Conservation (phyloP, 1,140 invertebrate species). For the Drosophila jambulina region DNA sequence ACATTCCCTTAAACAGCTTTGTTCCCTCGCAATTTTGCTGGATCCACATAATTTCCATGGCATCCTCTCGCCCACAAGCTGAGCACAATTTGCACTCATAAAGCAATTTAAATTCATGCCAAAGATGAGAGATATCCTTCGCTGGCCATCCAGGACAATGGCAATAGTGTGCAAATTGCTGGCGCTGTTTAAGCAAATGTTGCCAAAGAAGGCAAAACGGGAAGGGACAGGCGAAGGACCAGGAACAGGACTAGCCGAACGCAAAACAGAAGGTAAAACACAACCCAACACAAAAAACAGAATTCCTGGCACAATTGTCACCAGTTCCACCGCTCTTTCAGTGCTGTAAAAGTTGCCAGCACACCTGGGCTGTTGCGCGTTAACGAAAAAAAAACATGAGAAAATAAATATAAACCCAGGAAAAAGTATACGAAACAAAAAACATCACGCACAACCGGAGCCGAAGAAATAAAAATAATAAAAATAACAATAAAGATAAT, state of each 20-base stretch:
- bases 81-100: slow-evolving; percentile 52
- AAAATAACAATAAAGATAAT: slow-evolving; percentile 67
- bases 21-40: background rate
- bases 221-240: slow-evolving; percentile 25
- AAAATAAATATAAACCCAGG: slow-evolving; percentile 32
- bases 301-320: slow-evolving; percentile 59
- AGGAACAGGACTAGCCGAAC: slow-evolving; percentile 24
- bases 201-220: slow-evolving; percentile 46
- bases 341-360: slow-evolving; percentile 49
- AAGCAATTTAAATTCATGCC: slow-evolving; percentile 79
- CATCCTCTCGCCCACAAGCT: slow-evolving; percentile 10
- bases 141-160: slow-evolving; percentile 44
- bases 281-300: slow-evolving; percentile 6
- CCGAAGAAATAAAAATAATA: slow-evolving; percentile 43
- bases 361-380: slow-evolving; percentile 45
- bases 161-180: slow-evolving; percentile 80
- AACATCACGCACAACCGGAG: slow-evolving; percentile 26
- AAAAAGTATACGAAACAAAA: slow-evolving; percentile 40
- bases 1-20: background rate
- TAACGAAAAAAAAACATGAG: slow-evolving; percentile 12
- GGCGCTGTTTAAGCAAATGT: slow-evolving; percentile 78
- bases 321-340: slow-evolving; percentile 21
- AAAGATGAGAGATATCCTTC: slow-evolving; percentile 63
- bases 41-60: slow-evolving; percentile 21
- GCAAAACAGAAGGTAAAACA: slow-evolving; percentile 39